Evolutionary conservation across 1,140 invertebrate genomes (phyloP).

Genomic region (Conus betulinus): DNA sequence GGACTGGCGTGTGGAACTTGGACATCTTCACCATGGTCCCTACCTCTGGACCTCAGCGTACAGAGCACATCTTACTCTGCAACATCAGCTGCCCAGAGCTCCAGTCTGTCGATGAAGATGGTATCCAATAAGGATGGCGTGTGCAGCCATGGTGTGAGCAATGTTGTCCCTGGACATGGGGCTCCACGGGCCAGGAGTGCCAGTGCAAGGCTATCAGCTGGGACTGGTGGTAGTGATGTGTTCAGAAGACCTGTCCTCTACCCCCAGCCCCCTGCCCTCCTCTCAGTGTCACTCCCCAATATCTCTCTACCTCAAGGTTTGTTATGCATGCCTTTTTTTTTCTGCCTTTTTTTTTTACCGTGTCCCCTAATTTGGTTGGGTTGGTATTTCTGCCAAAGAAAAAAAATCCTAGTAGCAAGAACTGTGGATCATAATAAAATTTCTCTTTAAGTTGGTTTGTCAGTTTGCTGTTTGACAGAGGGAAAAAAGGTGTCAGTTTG

Average conservation of each 20-base stretch:
- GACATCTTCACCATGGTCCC: no score
- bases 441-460: no score
- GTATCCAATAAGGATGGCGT: not conserved
- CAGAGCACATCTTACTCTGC: not conserved
- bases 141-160: not conserved
- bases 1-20: no score
- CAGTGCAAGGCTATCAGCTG: not conserved
- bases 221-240: not conserved
- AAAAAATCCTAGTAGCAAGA: not conserved
- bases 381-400: not conserved
- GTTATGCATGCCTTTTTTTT: not conserved
- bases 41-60: no score
- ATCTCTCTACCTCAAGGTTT: not conserved
- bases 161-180: not conserved
- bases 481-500: no score
- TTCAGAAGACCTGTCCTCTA: not conserved
- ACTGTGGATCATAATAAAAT: no score
- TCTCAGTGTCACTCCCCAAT: not conserved
- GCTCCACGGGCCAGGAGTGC: no score
- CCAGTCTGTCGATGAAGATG: not conserved
- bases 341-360: not conserved
- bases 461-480: no score
- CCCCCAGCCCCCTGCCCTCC: constrained; percentile 9
- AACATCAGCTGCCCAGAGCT: not conserved
- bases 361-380: not conserved